Evolutionary conservation across 1,140 invertebrate species (phyloP).

Genomic region (Drosophila bocqueti): DNA sequence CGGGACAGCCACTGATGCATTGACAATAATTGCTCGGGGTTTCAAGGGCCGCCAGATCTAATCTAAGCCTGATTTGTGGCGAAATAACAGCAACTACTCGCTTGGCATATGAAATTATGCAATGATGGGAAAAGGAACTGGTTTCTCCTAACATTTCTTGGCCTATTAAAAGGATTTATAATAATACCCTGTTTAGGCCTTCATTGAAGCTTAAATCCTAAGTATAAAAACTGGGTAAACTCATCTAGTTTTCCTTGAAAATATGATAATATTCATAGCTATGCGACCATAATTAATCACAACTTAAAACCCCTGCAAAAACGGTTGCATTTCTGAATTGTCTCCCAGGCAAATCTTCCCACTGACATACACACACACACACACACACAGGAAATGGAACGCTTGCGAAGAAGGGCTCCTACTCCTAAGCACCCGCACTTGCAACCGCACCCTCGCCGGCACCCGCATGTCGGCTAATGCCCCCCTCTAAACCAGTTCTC

Average conservation of each 20-base stretch:
- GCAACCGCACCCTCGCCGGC: slow-evolving; percentile 10
- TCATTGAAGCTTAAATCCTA: not conserved
- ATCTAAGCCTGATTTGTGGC: slow-evolving; percentile 48
- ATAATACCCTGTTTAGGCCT: not conserved
- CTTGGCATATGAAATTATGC: slow-evolving; percentile 13
- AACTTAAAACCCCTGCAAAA: slow-evolving; percentile 31
- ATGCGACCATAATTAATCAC: slow-evolving; percentile 57
- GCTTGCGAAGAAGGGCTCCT: slow-evolving; percentile 3
- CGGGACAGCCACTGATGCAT: slow-evolving; percentile 25
- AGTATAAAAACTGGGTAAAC: not conserved
- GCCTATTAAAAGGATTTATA: not conserved
- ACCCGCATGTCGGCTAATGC: slow-evolving; percentile 28
- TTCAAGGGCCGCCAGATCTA: slow-evolving; percentile 32
- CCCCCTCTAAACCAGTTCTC: slow-evolving; percentile 47
- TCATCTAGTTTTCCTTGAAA: not conserved
- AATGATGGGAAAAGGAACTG: not conserved
- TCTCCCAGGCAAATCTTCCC: slow-evolving; percentile 31
- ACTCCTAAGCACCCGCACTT: slow-evolving; percentile 13
- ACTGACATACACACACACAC: slow-evolving; percentile 23
- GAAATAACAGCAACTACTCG: slow-evolving; percentile 5
- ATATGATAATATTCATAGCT: slow-evolving; percentile 20
- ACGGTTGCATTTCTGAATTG: slow-evolving; percentile 25
- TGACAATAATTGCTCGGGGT: slow-evolving; percentile 39
- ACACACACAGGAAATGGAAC: slow-evolving; percentile 51
- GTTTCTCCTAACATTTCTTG: not conserved